Percentiles rank a stretch among this genome's conserved stretches.
phyloP scores from a whole-genome alignment of 2,888 invertebrate species.

The Nowickia ferox region DNA sequence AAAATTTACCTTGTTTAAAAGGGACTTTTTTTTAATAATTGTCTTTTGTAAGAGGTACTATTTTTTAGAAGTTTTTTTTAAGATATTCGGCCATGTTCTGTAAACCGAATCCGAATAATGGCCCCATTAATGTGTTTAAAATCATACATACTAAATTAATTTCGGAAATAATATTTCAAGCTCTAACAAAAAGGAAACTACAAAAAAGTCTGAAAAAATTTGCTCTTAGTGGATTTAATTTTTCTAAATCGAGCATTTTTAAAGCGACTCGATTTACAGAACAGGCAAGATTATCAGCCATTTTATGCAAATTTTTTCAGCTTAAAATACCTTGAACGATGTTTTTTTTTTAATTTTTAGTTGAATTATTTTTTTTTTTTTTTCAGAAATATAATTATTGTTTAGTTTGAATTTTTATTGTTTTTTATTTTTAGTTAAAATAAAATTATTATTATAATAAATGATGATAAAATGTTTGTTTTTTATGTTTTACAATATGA shows the following conservation, averaged over 20 bases:
- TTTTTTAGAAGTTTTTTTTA: not conserved
- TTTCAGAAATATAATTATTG: constrained; percentile 14
- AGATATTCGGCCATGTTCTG: too few relatives aligned
- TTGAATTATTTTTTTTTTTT: constrained; percentile 56
- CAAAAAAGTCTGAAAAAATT: too few relatives aligned
- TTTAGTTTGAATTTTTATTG: constrained; percentile 65
- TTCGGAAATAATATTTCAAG: too few relatives aligned
- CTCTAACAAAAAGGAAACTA: too few relatives aligned
- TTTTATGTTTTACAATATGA: constrained; percentile 58
- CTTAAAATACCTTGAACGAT: not conserved
- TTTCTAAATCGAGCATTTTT: too few relatives aligned
- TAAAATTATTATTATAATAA: constrained; percentile 10
- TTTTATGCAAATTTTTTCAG: constrained; percentile 34
- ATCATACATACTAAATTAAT: too few relatives aligned
- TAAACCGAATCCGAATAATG: too few relatives aligned
- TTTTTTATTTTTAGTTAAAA: constrained; percentile 64
- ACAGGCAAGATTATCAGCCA: too few relatives aligned
- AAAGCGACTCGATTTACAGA: too few relatives aligned
- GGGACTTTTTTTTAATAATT: not conserved
- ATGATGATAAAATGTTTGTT: constrained; percentile 49
- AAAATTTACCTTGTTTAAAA: not conserved
- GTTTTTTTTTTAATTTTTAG: constrained; percentile 46
- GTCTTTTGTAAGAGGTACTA: not conserved
- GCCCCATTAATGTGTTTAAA: too few relatives aligned
- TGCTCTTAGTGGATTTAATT: too few relatives aligned